Conservation (phyloP, 2,888 invertebrate genomes). For the Graphium colonna region DNA sequence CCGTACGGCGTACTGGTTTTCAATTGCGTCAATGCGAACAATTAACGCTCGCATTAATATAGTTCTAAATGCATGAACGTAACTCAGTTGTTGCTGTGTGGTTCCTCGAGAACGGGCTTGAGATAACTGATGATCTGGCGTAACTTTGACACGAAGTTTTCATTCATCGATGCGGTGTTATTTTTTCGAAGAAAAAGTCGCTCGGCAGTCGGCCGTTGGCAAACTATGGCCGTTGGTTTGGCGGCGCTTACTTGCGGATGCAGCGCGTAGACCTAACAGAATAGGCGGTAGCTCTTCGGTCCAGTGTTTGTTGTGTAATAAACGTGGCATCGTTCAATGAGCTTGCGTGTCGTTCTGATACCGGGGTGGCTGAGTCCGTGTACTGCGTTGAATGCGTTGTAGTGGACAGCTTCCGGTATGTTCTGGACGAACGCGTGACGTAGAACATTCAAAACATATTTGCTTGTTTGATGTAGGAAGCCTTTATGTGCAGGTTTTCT, state of each 20-base stretch:
- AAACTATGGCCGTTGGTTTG: neutral
- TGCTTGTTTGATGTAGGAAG: neutral
- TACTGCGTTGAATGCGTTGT: no score
- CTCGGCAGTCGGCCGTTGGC: neutral
- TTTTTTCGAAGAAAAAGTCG: neutral
- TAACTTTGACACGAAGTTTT: no score
- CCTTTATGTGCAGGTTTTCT: neutral
- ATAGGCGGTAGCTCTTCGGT: slow-evolving; percentile 34
- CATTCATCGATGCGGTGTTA: no score
- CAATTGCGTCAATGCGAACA: neutral
- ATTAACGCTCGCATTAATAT: neutral
- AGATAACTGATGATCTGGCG: neutral
- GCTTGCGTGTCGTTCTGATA: slow-evolving; percentile 19
- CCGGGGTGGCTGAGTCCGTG: no score
- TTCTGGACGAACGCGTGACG: neutral
- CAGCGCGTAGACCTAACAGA: neutral
- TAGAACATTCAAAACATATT: slow-evolving; percentile 15
- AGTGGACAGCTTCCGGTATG: slow-evolving; percentile 10
- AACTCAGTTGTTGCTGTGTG: neutral
- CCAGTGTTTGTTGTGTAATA: slow-evolving; percentile 23
- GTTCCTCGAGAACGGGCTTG: neutral
- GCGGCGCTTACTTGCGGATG: neutral
- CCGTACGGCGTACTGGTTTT: neutral
- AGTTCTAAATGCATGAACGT: neutral
- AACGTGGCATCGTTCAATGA: slow-evolving; percentile 2